A percentile compares a stretch with the other conserved stretches of the same genome.
These are phyloP conservation scores for Petrocephalus microphthalmus DNA, from an alignment of 2,113 vertebrate genomes.

Conservation along the genomic window DNA sequence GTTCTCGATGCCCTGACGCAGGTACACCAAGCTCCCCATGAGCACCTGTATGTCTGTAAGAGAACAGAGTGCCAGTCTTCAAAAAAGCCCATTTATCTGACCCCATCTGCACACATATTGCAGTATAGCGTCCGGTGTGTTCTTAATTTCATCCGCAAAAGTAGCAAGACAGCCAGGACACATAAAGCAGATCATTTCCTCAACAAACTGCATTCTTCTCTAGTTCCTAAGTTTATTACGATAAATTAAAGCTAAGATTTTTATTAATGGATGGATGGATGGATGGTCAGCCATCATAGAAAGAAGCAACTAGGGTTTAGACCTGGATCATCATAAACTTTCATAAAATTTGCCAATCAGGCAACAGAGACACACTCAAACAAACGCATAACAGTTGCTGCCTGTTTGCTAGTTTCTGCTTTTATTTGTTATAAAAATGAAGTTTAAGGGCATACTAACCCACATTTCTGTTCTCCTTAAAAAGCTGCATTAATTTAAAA, in stretches of 20 bases:
- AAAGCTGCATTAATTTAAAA: too few species aligned
- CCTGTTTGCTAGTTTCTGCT: not conserved
- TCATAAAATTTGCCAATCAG: not conserved
- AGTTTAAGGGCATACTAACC: not conserved
- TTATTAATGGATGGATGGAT: not conserved
- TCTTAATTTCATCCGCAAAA: not conserved
- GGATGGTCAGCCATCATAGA: not conserved
- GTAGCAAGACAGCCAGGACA: not conserved
- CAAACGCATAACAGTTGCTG: not conserved
- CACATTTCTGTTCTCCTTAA: not conserved
- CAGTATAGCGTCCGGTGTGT: not conserved
- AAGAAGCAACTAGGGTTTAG: not conserved
- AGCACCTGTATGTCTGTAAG: conserved; percentile 72
- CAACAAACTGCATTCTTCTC: not conserved
- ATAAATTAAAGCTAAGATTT: not conserved
- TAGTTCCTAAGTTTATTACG: not conserved
- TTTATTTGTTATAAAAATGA: not conserved
- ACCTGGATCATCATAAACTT: not conserved
- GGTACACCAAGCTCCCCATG: conserved; percentile 77
- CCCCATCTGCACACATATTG: not conserved
- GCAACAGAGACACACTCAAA: not conserved
- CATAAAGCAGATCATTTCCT: not conserved
- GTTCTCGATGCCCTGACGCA: conserved; percentile 77
- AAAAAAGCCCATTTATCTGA: not conserved
- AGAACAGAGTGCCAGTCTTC: not conserved